Base-by-base conservation (phyloP, 2,888 invertebrate genomes). In the Drosophila differens region DNA sequence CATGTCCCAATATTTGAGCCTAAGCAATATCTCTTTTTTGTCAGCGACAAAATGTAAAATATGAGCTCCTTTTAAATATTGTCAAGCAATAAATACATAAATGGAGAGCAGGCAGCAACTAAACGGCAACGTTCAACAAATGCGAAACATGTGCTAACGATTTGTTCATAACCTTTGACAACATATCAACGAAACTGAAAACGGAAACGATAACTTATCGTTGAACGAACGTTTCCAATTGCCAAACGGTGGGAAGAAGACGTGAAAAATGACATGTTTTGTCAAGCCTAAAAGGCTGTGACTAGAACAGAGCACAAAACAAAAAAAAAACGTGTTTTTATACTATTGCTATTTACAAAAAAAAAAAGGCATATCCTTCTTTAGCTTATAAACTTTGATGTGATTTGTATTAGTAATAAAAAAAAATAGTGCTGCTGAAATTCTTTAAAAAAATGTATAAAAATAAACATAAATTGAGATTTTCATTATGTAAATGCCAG, bases 91-190 rank as follows among this genome's bases (percentile, higher is more conserved):
- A 81, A 82, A 73, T 63, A 67, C 58, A 55, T 60, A 69, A 63
- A 32, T 59, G 33, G n/a, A 54, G 33, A 35, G n/a, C 25, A 52
- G 59, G n/a, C 33, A 68, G 39, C 33, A 49, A 62, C 47, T 9
- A 41, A 61, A 64, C 35, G 60, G 59, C 51, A 73, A 64, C 70
- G 19, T 7, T 55, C 49, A 64, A 70, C 55, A 61, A 76, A 78
- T 78, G 51, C 75, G 64, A 65, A 71, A 66, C 84, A 84, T 82
- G 82, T 82, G 84, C 82, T 67, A 53, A 66, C 82, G 78, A 79
- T 84, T 82, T 84, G 74, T 71, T 61, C 69, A 70, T 82, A 76
- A 71, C 84, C 76, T 78, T 78, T 84, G 82, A 68, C 82, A 76
- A 59, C 64, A 58, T 73, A 59, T 69, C 74, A 64, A 51, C 52